Base-by-base conservation (phyloP, 2,888 invertebrate species). In the Apamea epomidion region DNA sequence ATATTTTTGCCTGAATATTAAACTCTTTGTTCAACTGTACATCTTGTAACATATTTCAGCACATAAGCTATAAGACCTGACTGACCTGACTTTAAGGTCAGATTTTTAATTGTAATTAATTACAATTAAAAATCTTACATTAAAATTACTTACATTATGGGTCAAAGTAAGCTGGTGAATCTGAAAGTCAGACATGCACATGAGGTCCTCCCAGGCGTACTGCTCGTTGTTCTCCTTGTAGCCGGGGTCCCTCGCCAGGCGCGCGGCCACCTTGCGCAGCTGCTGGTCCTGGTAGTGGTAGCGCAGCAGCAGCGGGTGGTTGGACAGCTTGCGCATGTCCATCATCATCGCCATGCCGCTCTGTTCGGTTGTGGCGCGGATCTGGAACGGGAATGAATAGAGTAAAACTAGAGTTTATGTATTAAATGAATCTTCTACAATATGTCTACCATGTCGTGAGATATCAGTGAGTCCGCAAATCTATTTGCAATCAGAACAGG, bases 251-350 rank as follows among this genome's bases (percentile, higher is more conserved):
- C 95, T 94, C 0, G 98, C 98, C 67, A 99, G 95, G 5, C 97
- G 95, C 74, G 97, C 97, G 0, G 99, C 98, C 86, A 99, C 98
- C 87, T 97, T 95, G 80, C 97, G 94, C 68, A 98, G 93, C 89
- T 97, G 97, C 0, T 97, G 96, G 84, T 98, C 98, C 68, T 97
- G 97, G 92, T 98, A 99, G 94, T 98, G 98, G 92, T 97, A 97
- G 54, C 99, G 97, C 87, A 99, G 96, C 0, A 99, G 97, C 18
- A 99, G 96, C 0, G 99, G 99, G 95, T 99, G 99, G 96, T 99
- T 99, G 62, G 99, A 99, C 42, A 99, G 97, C 94, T 99, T 99
- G 4, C 99, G 97, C 95, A 99, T 98, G 94, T 99, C 98, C 98
- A 99, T 99, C 98, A 99, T 98, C 97, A 99, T 98, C 0, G 98